Conservation (phyloP, 2,797 vertebrate genomes). For the Apodemus agrarius region DNA sequence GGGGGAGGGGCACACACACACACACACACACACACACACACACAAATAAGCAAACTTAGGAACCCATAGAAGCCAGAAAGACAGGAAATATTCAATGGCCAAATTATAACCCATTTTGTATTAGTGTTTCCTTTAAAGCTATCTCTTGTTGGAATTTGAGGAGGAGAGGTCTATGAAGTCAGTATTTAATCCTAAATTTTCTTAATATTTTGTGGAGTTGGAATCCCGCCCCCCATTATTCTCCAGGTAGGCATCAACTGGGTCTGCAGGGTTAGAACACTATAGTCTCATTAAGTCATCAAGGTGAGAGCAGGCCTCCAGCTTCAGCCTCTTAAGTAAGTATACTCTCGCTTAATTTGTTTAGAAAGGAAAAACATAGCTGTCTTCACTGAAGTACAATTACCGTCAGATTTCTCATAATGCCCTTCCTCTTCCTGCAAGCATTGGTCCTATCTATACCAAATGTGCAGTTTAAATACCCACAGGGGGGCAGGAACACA, state of each 20-base stretch:
- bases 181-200: not conserved
- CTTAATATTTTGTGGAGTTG: not conserved
- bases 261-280: not conserved
- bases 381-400: not conserved
- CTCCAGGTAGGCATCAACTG: not conserved
- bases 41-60: not conserved
- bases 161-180: not conserved
- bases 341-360: not conserved
- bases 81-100: not conserved
- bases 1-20: not conserved
- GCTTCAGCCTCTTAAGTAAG: not conserved
- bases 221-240: not conserved
- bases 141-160: not conserved
- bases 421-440: not conserved
- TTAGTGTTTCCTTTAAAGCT: not conserved
- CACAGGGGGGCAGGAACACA: not conserved
- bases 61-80: not conserved
- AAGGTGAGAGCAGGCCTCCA: not conserved
- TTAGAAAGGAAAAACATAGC: not conserved
- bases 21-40: fast-evolving
- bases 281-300: not conserved
- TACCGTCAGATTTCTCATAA: not conserved
- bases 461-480: not conserved
- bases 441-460: not conserved
- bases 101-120: not conserved